These are phyloP conservation scores for Oreochromis spilurus DNA, from an alignment of 2,113 vertebrate species.

Conservation along the genomic window DNA sequence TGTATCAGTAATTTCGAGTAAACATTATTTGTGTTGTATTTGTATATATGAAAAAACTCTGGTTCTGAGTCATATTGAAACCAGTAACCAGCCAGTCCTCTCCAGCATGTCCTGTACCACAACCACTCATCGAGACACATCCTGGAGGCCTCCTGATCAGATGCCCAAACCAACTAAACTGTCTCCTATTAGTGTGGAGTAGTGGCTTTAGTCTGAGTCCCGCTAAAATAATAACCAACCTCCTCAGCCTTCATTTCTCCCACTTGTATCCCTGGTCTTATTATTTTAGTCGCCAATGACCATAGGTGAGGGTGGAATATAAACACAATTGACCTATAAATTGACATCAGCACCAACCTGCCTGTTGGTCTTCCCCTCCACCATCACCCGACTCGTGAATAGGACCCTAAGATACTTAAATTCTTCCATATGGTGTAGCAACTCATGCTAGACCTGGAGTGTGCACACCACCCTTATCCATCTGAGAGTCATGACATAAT, in stretches of 20 bases:
- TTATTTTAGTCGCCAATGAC: background rate
- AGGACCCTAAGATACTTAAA: background rate
- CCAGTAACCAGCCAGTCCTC: background rate
- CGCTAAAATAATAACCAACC: background rate
- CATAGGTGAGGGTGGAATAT: background rate
- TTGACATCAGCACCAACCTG: background rate
- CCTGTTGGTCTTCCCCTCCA: background rate
- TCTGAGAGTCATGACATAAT: background rate
- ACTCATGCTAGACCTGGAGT: background rate
- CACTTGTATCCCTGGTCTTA: background rate
- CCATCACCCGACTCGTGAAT: background rate
- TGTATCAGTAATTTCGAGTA: background rate
- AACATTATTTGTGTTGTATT: background rate
- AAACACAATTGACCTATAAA: background rate
- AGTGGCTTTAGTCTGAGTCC: background rate
- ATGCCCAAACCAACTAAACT: background rate
- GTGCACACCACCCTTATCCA: background rate
- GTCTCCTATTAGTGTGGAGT: background rate
- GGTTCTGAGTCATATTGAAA: background rate
- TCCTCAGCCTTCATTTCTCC: background rate
- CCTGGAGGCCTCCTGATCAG: background rate
- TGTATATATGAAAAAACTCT: background rate
- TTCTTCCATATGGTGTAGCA: background rate
- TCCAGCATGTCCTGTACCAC: background rate
- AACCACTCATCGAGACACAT: background rate